Evolutionary conservation across 2,113 vertebrate species (phyloP).

Genomic region (Cricetomys ansorgei): DNA sequence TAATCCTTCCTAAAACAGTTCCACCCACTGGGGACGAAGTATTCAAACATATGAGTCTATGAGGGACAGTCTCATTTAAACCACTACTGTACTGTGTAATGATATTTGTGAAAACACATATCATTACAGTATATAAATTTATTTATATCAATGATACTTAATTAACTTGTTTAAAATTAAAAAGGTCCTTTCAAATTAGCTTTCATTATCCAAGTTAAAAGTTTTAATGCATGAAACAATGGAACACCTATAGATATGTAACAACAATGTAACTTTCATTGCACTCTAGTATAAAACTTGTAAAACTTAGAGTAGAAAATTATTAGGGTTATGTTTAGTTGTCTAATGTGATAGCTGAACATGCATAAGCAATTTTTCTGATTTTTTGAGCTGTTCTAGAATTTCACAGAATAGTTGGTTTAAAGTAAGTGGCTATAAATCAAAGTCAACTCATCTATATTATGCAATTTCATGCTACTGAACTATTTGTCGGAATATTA

Average conservation of each 20-base stretch:
- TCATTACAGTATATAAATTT: background rate
- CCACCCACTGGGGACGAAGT: background rate
- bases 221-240: no score
- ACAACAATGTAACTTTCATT: background rate
- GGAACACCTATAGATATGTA: background rate
- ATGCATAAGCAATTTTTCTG: background rate
- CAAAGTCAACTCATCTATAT: background rate
- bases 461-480: background rate
- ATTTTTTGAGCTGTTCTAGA: background rate
- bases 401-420: slow-evolving; percentile 38
- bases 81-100: background rate
- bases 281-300: background rate
- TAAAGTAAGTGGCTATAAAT: background rate
- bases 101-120: slow-evolving; percentile 19
- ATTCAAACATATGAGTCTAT: no score
- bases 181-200: background rate
- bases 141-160: background rate
- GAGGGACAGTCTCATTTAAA: background rate
- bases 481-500: background rate
- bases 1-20: background rate
- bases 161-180: background rate
- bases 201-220: background rate
- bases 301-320: slow-evolving; percentile 6
- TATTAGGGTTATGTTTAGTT: background rate
- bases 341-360: background rate